These are phyloP conservation scores for Sebastes ruberrimus DNA, from an alignment of 2,797 vertebrate genomes.

Conservation along the genomic window DNA sequence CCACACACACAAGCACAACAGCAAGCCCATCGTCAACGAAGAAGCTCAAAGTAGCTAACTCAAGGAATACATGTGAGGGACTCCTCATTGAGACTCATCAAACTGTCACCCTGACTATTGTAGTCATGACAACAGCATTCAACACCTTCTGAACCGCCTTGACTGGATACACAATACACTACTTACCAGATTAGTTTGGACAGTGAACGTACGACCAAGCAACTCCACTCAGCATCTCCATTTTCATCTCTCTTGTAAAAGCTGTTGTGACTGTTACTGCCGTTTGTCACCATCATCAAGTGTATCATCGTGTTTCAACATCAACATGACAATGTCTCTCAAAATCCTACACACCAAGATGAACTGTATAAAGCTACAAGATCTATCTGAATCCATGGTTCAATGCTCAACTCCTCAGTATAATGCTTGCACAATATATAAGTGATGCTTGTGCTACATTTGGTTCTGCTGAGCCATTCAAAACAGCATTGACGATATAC, in stretches of 20 bases:
- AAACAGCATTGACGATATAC: neutral
- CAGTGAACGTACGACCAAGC: slow-evolving; percentile 17
- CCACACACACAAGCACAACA: slow-evolving; percentile 75
- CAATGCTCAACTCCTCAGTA: slow-evolving; percentile 32
- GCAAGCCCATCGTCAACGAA: slow-evolving; percentile 52
- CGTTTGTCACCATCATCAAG: slow-evolving; percentile 13
- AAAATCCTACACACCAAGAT: slow-evolving; percentile 2
- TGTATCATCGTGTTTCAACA: slow-evolving; percentile 33
- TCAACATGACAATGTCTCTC: slow-evolving; percentile 20
- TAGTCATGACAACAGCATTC: slow-evolving; percentile 36
- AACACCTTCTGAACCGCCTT: slow-evolving; percentile 31
- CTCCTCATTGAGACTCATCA: slow-evolving; percentile 13
- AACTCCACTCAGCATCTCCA: neutral
- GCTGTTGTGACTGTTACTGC: slow-evolving; percentile 50
- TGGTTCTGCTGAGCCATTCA: neutral
- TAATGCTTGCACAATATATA: slow-evolving; percentile 45
- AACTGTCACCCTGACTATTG: slow-evolving; percentile 36
- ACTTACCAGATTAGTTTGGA: neutral
- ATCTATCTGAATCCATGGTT: slow-evolving; percentile 14
- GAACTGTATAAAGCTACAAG: slow-evolving; percentile 2
- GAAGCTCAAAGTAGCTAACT: slow-evolving; percentile 47
- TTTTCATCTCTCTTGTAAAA: slow-evolving; percentile 5
- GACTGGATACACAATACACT: neutral
- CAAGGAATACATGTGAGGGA: slow-evolving; percentile 45
- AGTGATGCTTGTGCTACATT: neutral